A percentile compares a stretch with the other conserved stretches of the same genome.
Evolutionary conservation across 2,888 invertebrate genomes (phyloP).

Genomic region (Melangyna quadrimaculata): DNA sequence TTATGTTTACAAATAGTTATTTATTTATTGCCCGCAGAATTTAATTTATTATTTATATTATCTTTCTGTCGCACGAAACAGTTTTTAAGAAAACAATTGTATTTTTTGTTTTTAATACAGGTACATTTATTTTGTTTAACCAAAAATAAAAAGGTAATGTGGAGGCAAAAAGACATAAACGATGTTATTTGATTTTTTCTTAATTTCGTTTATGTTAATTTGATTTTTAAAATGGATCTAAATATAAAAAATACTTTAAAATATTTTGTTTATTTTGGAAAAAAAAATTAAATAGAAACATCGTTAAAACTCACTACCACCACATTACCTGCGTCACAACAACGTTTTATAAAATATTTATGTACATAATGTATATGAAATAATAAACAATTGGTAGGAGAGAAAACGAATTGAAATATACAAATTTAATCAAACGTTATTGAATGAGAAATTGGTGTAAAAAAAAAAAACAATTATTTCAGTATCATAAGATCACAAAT

Average conservation of each 20-base stretch:
- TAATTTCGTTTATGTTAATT: background rate
- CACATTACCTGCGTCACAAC: constrained; percentile 75
- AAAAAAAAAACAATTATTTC: background rate
- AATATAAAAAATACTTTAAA: background rate
- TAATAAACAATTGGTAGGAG: constrained; percentile 17
- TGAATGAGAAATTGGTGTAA: background rate
- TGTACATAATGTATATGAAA: constrained; percentile 7
- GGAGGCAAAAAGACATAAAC: constrained; percentile 69
- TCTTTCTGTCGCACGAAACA: constrained; percentile 1
- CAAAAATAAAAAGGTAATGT: constrained; percentile 68
- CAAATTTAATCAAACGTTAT: background rate
- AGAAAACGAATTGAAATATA: background rate
- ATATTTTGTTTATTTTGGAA: background rate
- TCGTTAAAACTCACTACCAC: constrained; percentile 75
- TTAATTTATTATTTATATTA: background rate
- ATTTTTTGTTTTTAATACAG: background rate
- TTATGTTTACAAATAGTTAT: constrained; percentile 1
- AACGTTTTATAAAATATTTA: constrained; percentile 22
- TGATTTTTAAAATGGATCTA: background rate
- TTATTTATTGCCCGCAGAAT: constrained; percentile 30
- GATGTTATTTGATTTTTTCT: constrained; percentile 51
- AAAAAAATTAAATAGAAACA: constrained; percentile 25
- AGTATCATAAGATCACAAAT: background rate
- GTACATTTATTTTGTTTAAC: background rate
- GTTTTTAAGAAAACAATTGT: constrained; percentile 11